Evolutionary conservation across 2,797 vertebrate species (phyloP), one percentile per base, ranked within the genome.

Genomic region (Tenualosa thibaudeaui): DNA sequence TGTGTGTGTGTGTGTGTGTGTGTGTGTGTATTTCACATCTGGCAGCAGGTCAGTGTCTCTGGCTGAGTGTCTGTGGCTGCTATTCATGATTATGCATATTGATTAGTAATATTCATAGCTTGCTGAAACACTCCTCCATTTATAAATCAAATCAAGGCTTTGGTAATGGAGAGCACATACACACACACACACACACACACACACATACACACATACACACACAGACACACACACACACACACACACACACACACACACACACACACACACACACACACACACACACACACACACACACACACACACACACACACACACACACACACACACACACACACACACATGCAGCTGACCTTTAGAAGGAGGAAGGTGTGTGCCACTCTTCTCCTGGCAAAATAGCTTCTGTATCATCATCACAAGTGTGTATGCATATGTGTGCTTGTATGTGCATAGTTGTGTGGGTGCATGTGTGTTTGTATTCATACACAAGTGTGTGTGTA

Each of bases 101-200:
- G 84, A 86, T 88, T 51, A 10, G 82, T 40, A 81, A 82, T 82
- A 86, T 83, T 89, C 81, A 86, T 84, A 85, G 68, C 50, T 84
- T 85, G 81, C 84, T 62, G 24, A 53, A 51, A 58, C 49, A 81
- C 51, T 82, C 82, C 26, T 84, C 81, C 83, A 84, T 87, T 85
- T 87, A 88, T 31, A 31, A 31, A 31, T 84, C 53, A 31, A 31
- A 31, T 84, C 53, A 84, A 81, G 82, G 86, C 31, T 49, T 13
- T 50, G 56, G 82, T 83, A 75, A 82, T 84, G 43, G 78, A 43
- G 49, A 87, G 81, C 46, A 46, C 46, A 46, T 3, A 46, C 46
- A 46, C 46, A 46, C 46, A 46, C 46, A 46, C 46, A 46, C 46
- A 46, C 46, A 46, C 46, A 46, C 46, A 46, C 46, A 46, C 2